Evolutionary conservation across 2,888 invertebrate genomes (phyloP), one percentile per base, ranked within the genome.

Genomic region (Scelioninae gen. 1): DNA sequence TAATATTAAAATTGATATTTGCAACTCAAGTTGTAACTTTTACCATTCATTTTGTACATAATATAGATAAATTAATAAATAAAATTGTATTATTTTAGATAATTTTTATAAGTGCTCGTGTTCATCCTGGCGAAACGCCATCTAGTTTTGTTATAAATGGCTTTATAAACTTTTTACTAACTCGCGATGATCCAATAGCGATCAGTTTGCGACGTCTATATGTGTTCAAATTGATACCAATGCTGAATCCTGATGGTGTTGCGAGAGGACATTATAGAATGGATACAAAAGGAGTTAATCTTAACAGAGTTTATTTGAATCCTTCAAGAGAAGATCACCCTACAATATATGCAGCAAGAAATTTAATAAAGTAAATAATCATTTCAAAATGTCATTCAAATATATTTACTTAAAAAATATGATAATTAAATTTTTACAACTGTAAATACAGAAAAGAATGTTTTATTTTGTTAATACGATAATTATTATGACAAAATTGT

Each of bases 71-170:
- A 23, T 23, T 23, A 23, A 23, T 23, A 4, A 23, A 23, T 23
- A 23, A 23, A 23, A 23, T 23, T 23, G 23, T 23, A 23, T 2
- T 23, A 2, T 23, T 23, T 23, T 23, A 96, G 96, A 94, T 97
- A 6, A 95, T 97, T 87, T 96, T 98, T 91, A 93, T 98, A 88
- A 97, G 97, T 78, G 97, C 97, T 5, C 94, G 98, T 80, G 98
- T 98, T 63, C 98, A 98, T 92, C 98, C 98, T 11, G 98, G 98
- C 0, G 98, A 98, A 93, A 97, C 97, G 0, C 98, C 97, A 0
- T 96, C 97, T 0, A 97, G 96, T 92, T 97, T 96, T 93, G 97
- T 98, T 11, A 95, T 98, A 92, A 97, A 97, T 91, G 98, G 98
- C 0, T 95, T 98, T 88, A 93, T 98, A 7, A 96, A 97, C 90